Base-by-base conservation (phyloP, 2,113 vertebrate species). In the Laticauda colubrina region DNA sequence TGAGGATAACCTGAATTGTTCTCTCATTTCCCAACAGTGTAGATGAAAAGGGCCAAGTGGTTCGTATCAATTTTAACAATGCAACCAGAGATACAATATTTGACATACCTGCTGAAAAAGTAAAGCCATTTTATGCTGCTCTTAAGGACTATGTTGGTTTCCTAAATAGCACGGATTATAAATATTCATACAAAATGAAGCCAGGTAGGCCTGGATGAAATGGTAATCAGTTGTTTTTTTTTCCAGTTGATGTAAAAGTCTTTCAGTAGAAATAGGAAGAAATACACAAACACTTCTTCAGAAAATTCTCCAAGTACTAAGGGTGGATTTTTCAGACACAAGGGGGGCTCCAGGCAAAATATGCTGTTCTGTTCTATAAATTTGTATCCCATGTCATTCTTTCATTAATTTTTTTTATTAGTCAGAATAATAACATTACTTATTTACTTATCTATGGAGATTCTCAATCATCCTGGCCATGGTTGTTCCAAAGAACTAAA, bases 61-160 rank as follows among this genome's bases (percentile, higher is more conserved):
- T 93, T 90, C 98, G 97, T 89, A 98, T 99, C 94, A 99, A 99
- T 96, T 99, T 96, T 91, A 99, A 99, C 95, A 99, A 99, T 34
- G 98, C 99, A 94, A 99, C 99, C 24, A 97, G 99, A 96, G 99
- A 99, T 89, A 98, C 99, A 0, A 96, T 99, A 93, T 98, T 99
- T 95, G 98, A 99, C 95, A 88, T 99, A 7, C 98, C 99, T 9
- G 45, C 98, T 34, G 97, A 98, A 86, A 97, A 98, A 95, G 98
- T 99, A 9, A 98, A 98, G 95, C 98, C 98, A 0, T 99, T 99
- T 97, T 99, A 99, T 96, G 95, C 98, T 91, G 98, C 99, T 2
- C 96, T 99, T 81, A 99, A 97, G 96, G 97, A 98, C 92, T 99
- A 98, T 12, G 96, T 98, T 94, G 95, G 98, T 94, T 96, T 99